Conservation (phyloP, 1,140 invertebrate species). For the Zaprionus capensis region DNA sequence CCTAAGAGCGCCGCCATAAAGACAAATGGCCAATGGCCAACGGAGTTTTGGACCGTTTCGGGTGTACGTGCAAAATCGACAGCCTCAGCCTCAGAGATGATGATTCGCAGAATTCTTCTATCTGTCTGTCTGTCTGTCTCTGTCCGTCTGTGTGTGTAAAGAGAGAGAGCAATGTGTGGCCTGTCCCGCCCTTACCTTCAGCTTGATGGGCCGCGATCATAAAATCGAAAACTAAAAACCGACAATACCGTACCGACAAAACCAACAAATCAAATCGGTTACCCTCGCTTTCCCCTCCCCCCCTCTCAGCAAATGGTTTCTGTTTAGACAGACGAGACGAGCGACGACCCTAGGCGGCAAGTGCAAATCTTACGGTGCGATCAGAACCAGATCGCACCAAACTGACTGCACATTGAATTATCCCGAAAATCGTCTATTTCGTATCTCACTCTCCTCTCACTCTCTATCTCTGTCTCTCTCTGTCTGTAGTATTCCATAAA, state of each 20-base stretch:
- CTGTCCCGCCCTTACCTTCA: constrained; percentile 31
- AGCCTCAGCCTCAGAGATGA: constrained; percentile 31
- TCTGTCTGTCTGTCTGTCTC: neutral
- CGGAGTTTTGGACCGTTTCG: constrained; percentile 29
- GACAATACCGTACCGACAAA: constrained; percentile 15
- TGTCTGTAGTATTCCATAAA: constrained; percentile 21
- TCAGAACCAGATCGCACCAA: constrained; percentile 34
- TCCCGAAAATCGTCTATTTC: neutral
- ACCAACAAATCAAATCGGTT: constrained; percentile 62
- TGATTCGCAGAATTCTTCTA: constrained; percentile 68
- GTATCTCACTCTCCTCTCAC: neutral
- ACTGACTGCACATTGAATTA: constrained; percentile 8
- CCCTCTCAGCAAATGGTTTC: constrained; percentile 55
- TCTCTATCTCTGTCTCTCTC: neutral
- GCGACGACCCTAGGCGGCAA: constrained; percentile 53
- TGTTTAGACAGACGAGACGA: constrained; percentile 28
- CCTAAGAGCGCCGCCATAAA: constrained; percentile 54
- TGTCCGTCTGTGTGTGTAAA: constrained; percentile 4
- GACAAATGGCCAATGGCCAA: constrained; percentile 47
- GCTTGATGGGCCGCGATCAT: constrained; percentile 51
- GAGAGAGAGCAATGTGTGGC: constrained; percentile 21
- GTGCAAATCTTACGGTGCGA: constrained; percentile 58
- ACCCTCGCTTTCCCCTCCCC: constrained; percentile 9
- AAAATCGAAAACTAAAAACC: constrained; percentile 58
- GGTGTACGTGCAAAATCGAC: constrained; percentile 48